phyloP scores from a whole-genome alignment of 2,797 vertebrate genomes.

The Hydrophis major region DNA sequence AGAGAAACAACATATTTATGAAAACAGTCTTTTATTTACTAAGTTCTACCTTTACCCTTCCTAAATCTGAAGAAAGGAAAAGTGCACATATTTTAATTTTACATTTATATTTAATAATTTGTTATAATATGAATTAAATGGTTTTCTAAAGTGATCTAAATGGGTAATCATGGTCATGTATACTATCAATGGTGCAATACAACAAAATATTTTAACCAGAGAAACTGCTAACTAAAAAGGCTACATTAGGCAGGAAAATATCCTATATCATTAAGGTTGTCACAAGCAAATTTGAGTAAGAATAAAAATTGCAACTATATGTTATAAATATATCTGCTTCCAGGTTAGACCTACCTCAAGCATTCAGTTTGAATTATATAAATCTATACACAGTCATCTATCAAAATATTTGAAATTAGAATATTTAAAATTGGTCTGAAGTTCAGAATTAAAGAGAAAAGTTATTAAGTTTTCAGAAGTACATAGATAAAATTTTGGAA shows the following conservation, averaged over 20 bases:
- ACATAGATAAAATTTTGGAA: neutral
- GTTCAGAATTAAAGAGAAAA: neutral
- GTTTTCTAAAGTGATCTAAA: neutral
- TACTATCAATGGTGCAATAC: neutral
- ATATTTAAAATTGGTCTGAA: neutral
- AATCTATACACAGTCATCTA: neutral
- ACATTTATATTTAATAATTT: neutral
- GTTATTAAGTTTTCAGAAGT: neutral
- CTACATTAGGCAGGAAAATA: neutral
- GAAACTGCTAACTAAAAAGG: neutral
- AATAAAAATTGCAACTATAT: neutral
- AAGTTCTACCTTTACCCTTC: neutral
- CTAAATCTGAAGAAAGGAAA: neutral
- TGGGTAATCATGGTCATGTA: neutral
- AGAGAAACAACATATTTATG: neutral
- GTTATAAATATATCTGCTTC: neutral
- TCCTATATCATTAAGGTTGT: neutral
- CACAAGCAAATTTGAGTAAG: neutral
- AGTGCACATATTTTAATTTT: neutral
- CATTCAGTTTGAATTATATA: neutral
- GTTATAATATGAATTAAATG: neutral
- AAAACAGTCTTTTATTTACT: neutral
- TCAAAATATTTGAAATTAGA: neutral
- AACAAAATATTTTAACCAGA: neutral
- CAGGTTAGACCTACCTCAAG: neutral